These are phyloP conservation scores for Cynopterus sphinx DNA, from an alignment of 2,797 vertebrate species.

Conservation along the genomic window DNA sequence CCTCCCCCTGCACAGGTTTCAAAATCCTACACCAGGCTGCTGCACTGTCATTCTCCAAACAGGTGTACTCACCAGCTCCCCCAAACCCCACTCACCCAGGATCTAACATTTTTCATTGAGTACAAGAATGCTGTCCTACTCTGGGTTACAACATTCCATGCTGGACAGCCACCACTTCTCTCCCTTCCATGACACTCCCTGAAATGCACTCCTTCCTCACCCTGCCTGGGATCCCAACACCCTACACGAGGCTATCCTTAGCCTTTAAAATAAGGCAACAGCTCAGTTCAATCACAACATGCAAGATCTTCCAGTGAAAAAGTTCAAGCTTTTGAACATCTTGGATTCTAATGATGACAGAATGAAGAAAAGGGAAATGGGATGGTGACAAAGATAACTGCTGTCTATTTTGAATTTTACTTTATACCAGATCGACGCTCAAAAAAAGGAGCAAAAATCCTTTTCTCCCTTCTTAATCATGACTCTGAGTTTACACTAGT, in stretches of 20 bases:
- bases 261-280: conserved; percentile 25
- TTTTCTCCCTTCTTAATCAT: background rate
- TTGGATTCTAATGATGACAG: background rate
- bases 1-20: background rate
- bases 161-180: background rate
- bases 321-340: conserved; percentile 34
- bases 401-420: background rate
- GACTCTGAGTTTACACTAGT: background rate
- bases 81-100: background rate
- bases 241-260: background rate
- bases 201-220: background rate
- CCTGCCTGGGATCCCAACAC: background rate
- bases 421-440: background rate
- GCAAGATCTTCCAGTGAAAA: conserved; percentile 29
- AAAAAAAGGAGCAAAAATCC: background rate
- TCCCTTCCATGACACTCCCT: background rate
- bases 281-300: background rate
- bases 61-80: background rate
- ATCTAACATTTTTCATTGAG: background rate
- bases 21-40: background rate
- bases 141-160: background rate
- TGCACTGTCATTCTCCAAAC: background rate
- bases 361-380: conserved; percentile 36
- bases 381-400: background rate
- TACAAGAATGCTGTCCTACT: background rate